Conservation (phyloP, 2,797 vertebrate genomes). For the Lacerta bilineata region DNA sequence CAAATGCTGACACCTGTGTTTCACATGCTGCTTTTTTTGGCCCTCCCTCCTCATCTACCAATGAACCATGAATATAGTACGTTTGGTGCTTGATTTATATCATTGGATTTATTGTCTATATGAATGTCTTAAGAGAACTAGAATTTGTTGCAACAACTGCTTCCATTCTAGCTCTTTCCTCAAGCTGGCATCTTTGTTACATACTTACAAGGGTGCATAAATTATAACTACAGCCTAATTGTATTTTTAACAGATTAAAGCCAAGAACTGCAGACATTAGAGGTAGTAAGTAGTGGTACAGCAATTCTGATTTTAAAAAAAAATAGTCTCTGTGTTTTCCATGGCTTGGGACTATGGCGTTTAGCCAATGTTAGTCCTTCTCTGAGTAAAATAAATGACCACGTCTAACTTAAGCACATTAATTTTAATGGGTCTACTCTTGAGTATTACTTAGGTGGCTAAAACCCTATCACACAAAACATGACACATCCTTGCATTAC, state of each 20-base stretch:
- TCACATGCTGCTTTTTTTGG: constrained; percentile 70
- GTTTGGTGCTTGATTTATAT: constrained; percentile 70
- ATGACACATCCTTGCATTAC: too few relatives aligned
- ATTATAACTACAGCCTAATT: constrained; percentile 57
- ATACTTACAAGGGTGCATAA: constrained; percentile 59
- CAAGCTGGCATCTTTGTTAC: neutral
- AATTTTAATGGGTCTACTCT: too few relatives aligned
- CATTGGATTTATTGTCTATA: constrained; percentile 59
- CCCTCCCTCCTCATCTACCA: constrained; percentile 63
- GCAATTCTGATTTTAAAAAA: neutral
- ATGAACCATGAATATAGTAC: constrained; percentile 70
- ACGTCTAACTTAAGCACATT: too few relatives aligned
- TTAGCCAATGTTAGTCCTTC: too few relatives aligned
- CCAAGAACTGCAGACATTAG: constrained; percentile 19
- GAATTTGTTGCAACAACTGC: constrained; percentile 49
- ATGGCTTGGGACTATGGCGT: too few relatives aligned
- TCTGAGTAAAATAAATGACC: too few relatives aligned
- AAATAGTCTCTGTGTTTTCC: too few relatives aligned
- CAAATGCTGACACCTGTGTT: constrained; percentile 78
- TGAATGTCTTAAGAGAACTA: constrained; percentile 64
- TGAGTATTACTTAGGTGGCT: too few relatives aligned
- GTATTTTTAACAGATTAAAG: too few relatives aligned
- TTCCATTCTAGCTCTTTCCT: neutral
- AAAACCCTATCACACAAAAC: neutral
- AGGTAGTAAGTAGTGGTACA: neutral